A percentile compares a stretch with the other conserved stretches of the same genome.
Conservation (phyloP, 1,140 invertebrate genomes). For the Gryllus bimaculatus region DNA sequence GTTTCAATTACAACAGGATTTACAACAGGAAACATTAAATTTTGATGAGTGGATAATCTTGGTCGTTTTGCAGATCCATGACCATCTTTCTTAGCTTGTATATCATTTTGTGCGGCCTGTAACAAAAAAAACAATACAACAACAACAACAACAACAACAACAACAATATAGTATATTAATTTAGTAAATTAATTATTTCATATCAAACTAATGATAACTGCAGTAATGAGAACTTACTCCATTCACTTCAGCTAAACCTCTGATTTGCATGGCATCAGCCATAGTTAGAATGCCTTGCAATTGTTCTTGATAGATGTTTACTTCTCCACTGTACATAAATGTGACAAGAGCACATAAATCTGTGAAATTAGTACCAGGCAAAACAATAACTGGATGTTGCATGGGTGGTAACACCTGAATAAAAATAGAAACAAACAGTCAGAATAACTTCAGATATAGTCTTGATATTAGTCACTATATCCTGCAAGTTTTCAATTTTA, state of each 20-base stretch:
- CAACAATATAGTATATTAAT: background rate
- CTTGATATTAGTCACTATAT: background rate
- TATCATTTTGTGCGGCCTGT: background rate
- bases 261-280: constrained; percentile 74
- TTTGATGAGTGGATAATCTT: constrained; percentile 1
- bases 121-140: background rate
- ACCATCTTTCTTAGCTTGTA: constrained; percentile 12
- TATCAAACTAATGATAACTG: background rate
- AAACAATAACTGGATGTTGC: constrained; percentile 72
- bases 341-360: constrained; percentile 74
- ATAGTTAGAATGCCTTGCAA: constrained; percentile 70
- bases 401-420: constrained; percentile 54
- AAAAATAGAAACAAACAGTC: background rate
- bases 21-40: background rate
- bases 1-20: background rate
- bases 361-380: constrained; percentile 67
- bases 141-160: background rate
- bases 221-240: constrained; percentile 40
- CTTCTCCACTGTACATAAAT: constrained; percentile 89
- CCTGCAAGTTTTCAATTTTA: background rate
- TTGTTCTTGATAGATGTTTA: constrained; percentile 74
- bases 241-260: constrained; percentile 74
- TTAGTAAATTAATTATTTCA: background rate
- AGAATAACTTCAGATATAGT: background rate
- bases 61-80: background rate